Evolutionary conservation across 1,140 invertebrate species (phyloP).

Genomic region (Odontomachus brunneus): DNA sequence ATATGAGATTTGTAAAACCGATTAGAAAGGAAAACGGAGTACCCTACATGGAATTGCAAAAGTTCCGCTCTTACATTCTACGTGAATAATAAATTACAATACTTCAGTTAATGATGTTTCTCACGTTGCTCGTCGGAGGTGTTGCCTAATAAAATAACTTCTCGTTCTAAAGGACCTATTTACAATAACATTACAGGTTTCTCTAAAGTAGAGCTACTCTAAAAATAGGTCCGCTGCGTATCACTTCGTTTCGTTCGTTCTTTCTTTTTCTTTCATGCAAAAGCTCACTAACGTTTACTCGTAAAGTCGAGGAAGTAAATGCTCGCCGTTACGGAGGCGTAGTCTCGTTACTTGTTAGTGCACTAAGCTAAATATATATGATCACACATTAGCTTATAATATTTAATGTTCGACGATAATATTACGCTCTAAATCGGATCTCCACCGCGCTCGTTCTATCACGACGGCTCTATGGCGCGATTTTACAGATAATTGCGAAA

Average conservation of each 20-base stretch:
- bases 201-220: slow-evolving; percentile 60
- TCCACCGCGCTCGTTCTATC: not conserved
- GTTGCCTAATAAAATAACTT: slow-evolving; percentile 63
- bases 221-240: slow-evolving; percentile 66
- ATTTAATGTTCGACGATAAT: slow-evolving; percentile 17
- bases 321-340: slow-evolving; percentile 24
- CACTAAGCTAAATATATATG: slow-evolving; percentile 38
- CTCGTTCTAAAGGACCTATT: slow-evolving; percentile 66
- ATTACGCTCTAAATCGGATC: slow-evolving; percentile 15
- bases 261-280: slow-evolving; percentile 32
- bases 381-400: slow-evolving; percentile 58
- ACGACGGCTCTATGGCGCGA: not conserved
- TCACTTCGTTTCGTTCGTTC: slow-evolving; percentile 55
- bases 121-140: slow-evolving; percentile 18
- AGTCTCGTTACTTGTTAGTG: slow-evolving; percentile 23
- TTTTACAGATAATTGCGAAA: slow-evolving; percentile 51
- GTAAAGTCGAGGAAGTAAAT: slow-evolving; percentile 61
- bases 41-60: slow-evolving; percentile 7
- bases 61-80: slow-evolving; percentile 35
- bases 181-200: slow-evolving; percentile 62
- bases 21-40: not conserved
- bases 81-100: slow-evolving; percentile 43
- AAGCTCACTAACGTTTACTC: slow-evolving; percentile 65
- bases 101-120: slow-evolving; percentile 10
- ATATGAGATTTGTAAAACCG: slow-evolving; percentile 31